phyloP scores from a whole-genome alignment of 2,113 vertebrate genomes.

The Dromas ardeola region DNA sequence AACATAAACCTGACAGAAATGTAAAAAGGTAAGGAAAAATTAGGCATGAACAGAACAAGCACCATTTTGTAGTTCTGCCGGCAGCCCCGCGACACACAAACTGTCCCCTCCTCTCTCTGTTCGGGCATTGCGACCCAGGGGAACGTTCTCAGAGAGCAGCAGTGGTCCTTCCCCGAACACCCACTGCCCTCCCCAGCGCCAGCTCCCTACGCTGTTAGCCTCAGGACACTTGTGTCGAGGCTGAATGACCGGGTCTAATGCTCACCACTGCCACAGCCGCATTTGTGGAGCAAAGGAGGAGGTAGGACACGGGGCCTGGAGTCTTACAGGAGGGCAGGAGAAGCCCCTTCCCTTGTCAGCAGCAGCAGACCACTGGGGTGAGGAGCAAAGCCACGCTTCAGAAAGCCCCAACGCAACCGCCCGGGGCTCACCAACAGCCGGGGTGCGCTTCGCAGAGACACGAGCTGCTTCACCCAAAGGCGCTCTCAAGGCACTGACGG shows the following conservation, averaged over 20 bases:
- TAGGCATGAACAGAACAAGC: background rate
- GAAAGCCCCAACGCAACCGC: fast-evolving
- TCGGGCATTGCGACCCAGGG: fast-evolving
- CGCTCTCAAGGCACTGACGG: background rate
- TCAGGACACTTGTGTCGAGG: background rate
- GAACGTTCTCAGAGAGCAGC: background rate
- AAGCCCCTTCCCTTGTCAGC: background rate
- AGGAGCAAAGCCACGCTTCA: background rate
- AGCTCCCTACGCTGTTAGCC: fast-evolving
- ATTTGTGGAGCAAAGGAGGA: background rate
- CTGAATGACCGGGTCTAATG: fast-evolving
- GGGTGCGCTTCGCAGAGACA: background rate
- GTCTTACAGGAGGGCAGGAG: background rate
- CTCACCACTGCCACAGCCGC: background rate
- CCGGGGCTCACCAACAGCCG: fast-evolving
- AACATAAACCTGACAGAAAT: background rate
- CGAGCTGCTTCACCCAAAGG: background rate
- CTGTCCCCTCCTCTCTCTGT: background rate
- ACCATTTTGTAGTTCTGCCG: background rate
- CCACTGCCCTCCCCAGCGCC: fast-evolving
- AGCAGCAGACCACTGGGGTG: background rate
- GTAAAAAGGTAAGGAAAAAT: background rate
- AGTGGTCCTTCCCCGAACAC: background rate
- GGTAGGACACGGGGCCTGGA: background rate
- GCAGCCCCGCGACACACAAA: background rate